Percentiles rank a stretch among this genome's conserved stretches.
Conservation (phyloP, 2,888 invertebrate species). For the Tholera decimalis region DNA sequence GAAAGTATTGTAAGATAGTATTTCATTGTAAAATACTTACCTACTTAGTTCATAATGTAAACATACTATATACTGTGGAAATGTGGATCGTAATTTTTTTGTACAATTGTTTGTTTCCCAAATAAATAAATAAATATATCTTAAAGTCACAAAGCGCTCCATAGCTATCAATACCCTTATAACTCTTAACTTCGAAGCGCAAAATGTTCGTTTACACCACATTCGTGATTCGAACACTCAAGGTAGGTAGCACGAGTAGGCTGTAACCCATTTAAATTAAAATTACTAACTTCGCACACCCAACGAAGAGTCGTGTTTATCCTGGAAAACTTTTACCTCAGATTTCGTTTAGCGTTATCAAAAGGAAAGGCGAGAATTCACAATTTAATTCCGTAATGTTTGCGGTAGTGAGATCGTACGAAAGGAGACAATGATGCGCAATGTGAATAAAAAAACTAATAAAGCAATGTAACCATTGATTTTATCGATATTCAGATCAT, state of each 20-base stretch:
- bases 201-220: slow-evolving; percentile 56
- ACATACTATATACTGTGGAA: too few relatives aligned
- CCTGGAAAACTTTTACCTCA: slow-evolving; percentile 57
- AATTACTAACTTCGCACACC: slow-evolving; percentile 63
- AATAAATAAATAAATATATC: too few relatives aligned
- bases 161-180: slow-evolving; percentile 10
- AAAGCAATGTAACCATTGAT: too few relatives aligned
- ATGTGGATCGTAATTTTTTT: too few relatives aligned
- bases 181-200: slow-evolving; percentile 34
- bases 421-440: slow-evolving; percentile 69
- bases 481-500: too few relatives aligned
- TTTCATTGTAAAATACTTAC: too few relatives aligned
- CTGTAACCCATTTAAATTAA: slow-evolving; percentile 66
- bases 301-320: slow-evolving; percentile 57
- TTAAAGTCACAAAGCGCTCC: slow-evolving; percentile 14
- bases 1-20: too few relatives aligned
- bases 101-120: too few relatives aligned
- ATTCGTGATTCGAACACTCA: slow-evolving; percentile 57
- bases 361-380: slow-evolving; percentile 66
- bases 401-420: slow-evolving; percentile 75
- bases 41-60: too few relatives aligned
- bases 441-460: slow-evolving; percentile 76
- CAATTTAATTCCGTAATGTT: slow-evolving; percentile 72
- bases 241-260: slow-evolving; percentile 50
- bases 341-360: slow-evolving; percentile 67